phyloP scores from a whole-genome alignment of 2,888 invertebrate genomes.

The Lampropteryx suffumata region DNA sequence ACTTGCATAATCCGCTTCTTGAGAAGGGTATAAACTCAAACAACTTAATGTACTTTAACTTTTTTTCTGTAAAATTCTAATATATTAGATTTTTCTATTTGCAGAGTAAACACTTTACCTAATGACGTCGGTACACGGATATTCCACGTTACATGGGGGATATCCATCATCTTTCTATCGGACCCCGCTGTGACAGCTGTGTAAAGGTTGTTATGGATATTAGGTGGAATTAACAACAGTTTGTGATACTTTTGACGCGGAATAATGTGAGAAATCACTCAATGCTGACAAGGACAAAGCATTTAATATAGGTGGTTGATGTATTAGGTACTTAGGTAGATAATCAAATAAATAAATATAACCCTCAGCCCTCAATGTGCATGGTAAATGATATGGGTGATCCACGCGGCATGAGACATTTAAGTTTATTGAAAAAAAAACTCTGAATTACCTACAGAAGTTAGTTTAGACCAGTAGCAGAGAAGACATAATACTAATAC shows the following conservation, averaged over 20 bases:
- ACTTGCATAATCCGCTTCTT: too few species aligned
- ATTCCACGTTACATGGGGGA: slow-evolving; percentile 65
- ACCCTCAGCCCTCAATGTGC: too few species aligned
- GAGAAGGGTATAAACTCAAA: too few species aligned
- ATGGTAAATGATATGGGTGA: too few species aligned
- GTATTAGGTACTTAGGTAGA: slow-evolving; percentile 7
- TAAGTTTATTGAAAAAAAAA: too few species aligned
- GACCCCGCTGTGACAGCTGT: slow-evolving; percentile 67
- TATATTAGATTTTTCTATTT: slow-evolving; percentile 18
- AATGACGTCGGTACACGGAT: slow-evolving; percentile 46
- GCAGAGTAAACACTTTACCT: slow-evolving; percentile 36
- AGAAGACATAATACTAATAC: too few species aligned
- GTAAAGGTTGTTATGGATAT: slow-evolving; percentile 74
- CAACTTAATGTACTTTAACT: background rate
- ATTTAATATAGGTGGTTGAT: slow-evolving; percentile 27
- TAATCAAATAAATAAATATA: background rate
- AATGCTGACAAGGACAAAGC: slow-evolving; percentile 40
- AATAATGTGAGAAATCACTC: slow-evolving; percentile 64
- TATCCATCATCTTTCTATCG: slow-evolving; percentile 78
- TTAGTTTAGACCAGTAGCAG: too few species aligned
- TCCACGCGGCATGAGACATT: too few species aligned
- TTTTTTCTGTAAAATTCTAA: slow-evolving; percentile 9
- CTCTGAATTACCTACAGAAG: too few species aligned
- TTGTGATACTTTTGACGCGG: slow-evolving; percentile 72
- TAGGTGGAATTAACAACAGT: slow-evolving; percentile 78